Percentiles rank a stretch among this genome's conserved stretches.
phyloP scores from a whole-genome alignment of 2,888 invertebrate species.

The Pammene fasciana region DNA sequence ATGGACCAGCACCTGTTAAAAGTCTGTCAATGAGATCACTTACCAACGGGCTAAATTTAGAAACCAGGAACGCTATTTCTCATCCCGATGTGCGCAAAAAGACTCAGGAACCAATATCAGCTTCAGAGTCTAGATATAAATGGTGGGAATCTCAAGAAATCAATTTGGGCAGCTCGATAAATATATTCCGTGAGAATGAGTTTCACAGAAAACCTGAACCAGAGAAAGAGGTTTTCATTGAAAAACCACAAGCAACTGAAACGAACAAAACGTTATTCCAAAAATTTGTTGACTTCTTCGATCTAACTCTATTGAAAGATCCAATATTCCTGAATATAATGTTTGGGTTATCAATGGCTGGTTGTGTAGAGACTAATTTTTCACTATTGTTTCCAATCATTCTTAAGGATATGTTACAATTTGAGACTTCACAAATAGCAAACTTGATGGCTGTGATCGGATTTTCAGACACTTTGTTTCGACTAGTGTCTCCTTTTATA shows the following conservation, averaged over 20 bases:
- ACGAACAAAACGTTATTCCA: slow-evolving; percentile 54
- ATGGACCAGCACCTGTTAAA: slow-evolving; percentile 59
- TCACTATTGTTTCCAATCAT: slow-evolving; percentile 87
- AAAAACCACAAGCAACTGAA: slow-evolving; percentile 47
- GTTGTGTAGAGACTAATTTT: slow-evolving; percentile 88
- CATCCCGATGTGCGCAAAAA: slow-evolving; percentile 72
- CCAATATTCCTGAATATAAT: slow-evolving; percentile 87
- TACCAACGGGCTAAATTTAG: slow-evolving; percentile 57
- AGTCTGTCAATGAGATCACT: slow-evolving; percentile 74
- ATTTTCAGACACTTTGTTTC: slow-evolving; percentile 82
- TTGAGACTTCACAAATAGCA: slow-evolving; percentile 84
- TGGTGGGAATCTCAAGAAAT: slow-evolving; percentile 85
- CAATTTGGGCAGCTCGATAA: slow-evolving; percentile 84
- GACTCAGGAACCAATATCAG: slow-evolving; percentile 51
- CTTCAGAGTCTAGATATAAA: slow-evolving; percentile 67
- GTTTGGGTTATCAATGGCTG: slow-evolving; percentile 86
- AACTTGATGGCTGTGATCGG: slow-evolving; percentile 85
- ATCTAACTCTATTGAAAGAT: slow-evolving; percentile 86
- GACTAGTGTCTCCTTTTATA: slow-evolving; percentile 86
- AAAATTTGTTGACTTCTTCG: slow-evolving; percentile 82
- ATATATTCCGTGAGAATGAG: slow-evolving; percentile 76
- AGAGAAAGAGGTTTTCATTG: slow-evolving; percentile 48
- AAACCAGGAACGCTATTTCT: slow-evolving; percentile 71
- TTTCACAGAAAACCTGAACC: slow-evolving; percentile 48
- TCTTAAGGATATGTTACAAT: slow-evolving; percentile 84